A percentile compares a stretch with the other conserved stretches of the same genome.
phyloP scores from a whole-genome alignment of 2,888 invertebrate species.

The Philopedon plagiatum region DNA sequence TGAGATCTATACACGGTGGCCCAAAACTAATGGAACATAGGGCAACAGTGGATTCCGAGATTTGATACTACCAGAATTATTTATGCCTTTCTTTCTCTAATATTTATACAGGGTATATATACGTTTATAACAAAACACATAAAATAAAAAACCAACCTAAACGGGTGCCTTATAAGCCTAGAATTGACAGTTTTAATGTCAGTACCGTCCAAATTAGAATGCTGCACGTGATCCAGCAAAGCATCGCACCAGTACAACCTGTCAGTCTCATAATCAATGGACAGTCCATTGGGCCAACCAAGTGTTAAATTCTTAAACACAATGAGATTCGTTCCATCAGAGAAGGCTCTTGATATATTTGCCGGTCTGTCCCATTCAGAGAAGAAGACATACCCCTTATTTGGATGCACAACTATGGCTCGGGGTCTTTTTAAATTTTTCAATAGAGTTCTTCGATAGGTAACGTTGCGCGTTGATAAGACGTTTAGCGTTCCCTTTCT shows the following conservation, averaged over 20 bases:
- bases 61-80: no score
- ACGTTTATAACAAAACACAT: no score
- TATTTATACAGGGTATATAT: no score
- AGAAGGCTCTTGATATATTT: constrained; percentile 92
- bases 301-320: constrained; percentile 93
- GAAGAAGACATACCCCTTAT: constrained; percentile 94
- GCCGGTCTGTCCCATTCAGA: constrained; percentile 98
- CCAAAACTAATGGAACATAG: no score
- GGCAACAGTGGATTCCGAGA: no score
- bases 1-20: no score
- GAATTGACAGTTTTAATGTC: constrained; percentile 93
- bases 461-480: constrained; percentile 88
- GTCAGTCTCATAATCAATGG: constrained; percentile 90
- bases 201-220: constrained; percentile 90
- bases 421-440: constrained; percentile 93
- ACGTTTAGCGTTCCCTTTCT: constrained; percentile 95
- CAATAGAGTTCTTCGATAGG: constrained; percentile 85
- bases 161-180: constrained; percentile 88
- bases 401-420: constrained; percentile 97
- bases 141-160: constrained; percentile 63
- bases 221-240: constrained; percentile 94
- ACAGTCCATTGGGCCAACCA: constrained; percentile 98
- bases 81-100: no score
- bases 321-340: constrained; percentile 89
- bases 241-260: constrained; percentile 98